A percentile compares a stretch with the other conserved stretches of the same genome.
Conservation (phyloP, 92 coral and sea anemone genomes). For the Porites cylindrica region DNA sequence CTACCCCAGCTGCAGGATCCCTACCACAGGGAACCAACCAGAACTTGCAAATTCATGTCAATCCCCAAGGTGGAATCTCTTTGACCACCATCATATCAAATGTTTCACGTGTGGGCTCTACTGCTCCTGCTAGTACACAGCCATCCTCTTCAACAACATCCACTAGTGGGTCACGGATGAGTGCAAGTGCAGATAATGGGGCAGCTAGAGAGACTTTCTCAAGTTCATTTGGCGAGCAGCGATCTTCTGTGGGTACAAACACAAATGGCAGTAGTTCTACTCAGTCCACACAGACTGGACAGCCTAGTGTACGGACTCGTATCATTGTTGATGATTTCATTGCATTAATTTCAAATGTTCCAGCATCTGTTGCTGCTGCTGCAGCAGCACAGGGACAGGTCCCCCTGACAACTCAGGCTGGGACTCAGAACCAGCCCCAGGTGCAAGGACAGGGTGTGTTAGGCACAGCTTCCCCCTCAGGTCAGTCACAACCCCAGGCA, state of each 20-base stretch:
- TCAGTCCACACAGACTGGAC: conserved; percentile 57
- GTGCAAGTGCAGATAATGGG: conserved; percentile 44
- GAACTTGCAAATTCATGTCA: conserved; percentile 74
- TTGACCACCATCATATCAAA: conserved; percentile 83
- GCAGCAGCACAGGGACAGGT: conserved; percentile 60
- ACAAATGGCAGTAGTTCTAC: conserved; percentile 39
- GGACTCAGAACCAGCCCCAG: conserved; percentile 37
- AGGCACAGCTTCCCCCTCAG: conserved; percentile 18
- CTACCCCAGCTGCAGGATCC: conserved; percentile 16
- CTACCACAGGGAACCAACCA: conserved; percentile 51
- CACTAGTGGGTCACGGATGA: conserved; percentile 57
- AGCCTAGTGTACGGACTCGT: conserved; percentile 62
- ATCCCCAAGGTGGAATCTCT: conserved; percentile 83
- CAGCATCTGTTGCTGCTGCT: conserved; percentile 61
- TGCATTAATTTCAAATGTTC: conserved; percentile 79
- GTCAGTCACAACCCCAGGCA: conserved; percentile 28
- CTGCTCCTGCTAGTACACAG: conserved; percentile 53
- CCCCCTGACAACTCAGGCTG: conserved; percentile 21
- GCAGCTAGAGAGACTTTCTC: conserved; percentile 45
- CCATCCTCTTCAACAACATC: conserved; percentile 49
- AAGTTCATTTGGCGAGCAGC: conserved; percentile 45
- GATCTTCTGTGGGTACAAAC: conserved; percentile 39
- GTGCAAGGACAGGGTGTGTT: conserved; percentile 20
- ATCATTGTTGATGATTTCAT: conserved; percentile 87
- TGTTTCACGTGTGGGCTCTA: conserved; percentile 49